phyloP scores from a whole-genome alignment of 2,113 vertebrate species.

The Hystrix cristata region DNA sequence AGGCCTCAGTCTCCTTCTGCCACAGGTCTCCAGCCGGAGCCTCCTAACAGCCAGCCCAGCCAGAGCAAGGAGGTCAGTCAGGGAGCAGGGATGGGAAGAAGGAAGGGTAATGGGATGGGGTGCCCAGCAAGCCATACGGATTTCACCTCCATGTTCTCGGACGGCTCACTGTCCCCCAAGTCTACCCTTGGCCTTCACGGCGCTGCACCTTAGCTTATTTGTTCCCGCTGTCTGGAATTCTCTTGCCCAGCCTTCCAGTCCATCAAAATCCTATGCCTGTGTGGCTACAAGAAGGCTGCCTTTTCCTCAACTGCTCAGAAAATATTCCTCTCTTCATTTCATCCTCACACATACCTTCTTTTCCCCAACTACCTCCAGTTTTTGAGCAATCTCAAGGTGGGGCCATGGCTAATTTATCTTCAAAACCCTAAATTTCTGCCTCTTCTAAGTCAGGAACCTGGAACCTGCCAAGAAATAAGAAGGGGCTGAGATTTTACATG shows the following conservation, averaged over 20 bases:
- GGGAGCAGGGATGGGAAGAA: background rate
- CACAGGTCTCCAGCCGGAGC: background rate
- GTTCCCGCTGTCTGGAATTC: background rate
- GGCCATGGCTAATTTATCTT: background rate
- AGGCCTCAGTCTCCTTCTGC: background rate
- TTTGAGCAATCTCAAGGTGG: background rate
- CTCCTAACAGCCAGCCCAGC: background rate
- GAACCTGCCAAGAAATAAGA: background rate
- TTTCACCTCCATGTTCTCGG: background rate
- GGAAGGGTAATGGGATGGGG: background rate
- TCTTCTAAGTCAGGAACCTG: background rate
- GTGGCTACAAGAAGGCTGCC: background rate
- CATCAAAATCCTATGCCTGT: background rate
- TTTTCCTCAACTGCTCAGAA: background rate
- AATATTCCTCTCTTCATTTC: background rate
- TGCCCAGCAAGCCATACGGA: rapidly evolving
- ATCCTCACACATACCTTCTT: background rate
- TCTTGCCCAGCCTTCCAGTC: background rate
- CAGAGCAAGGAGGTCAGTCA: background rate
- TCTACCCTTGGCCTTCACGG: background rate
- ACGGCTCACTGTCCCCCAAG: background rate
- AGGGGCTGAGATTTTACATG: background rate
- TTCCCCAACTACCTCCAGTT: background rate
- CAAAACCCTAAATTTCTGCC: background rate
- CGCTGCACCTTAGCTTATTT: background rate